Percentiles rank a stretch among this genome's conserved stretches.
Evolutionary conservation across 2,113 vertebrate species (phyloP).

Genomic region (Phalacrocorax carbo): DNA sequence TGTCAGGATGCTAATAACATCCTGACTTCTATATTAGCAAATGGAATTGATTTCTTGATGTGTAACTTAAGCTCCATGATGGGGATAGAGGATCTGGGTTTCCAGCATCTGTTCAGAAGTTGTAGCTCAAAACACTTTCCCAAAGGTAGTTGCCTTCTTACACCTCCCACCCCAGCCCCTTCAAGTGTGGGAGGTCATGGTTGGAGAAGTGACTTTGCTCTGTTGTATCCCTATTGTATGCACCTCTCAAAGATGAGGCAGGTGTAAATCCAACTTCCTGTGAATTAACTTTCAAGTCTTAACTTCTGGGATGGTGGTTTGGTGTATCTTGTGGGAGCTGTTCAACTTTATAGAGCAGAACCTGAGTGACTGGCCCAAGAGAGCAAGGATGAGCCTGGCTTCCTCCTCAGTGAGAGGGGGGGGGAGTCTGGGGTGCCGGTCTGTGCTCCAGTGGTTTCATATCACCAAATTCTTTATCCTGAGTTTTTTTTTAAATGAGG

Average conservation of each 20-base stretch:
- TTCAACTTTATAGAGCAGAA: not conserved
- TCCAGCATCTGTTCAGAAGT: not conserved
- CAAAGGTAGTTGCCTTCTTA: not conserved
- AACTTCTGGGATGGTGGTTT: not conserved
- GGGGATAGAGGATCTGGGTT: not conserved
- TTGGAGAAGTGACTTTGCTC: not conserved
- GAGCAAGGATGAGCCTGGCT: not conserved
- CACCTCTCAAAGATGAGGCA: not conserved
- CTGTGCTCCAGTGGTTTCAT: not conserved
- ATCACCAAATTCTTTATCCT: not conserved
- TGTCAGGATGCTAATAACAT: conserved; percentile 2
- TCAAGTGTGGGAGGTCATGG: not conserved
- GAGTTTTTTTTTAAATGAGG: too few species aligned
- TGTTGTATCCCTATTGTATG: not conserved
- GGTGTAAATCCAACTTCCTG: not conserved
- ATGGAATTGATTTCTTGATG: conserved; percentile 18
- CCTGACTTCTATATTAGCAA: not conserved
- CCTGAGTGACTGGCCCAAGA: not conserved
- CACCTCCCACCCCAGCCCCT: not conserved
- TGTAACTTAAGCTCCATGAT: not conserved
- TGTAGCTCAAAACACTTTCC: not conserved
- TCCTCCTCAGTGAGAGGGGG: not conserved
- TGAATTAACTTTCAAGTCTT: not conserved
- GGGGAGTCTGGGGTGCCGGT: not conserved
- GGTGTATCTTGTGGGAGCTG: not conserved